Evolutionary conservation across 1,140 invertebrate genomes (phyloP), one percentile per base, ranked within the genome.

Genomic region (Artemia franciscana): DNA sequence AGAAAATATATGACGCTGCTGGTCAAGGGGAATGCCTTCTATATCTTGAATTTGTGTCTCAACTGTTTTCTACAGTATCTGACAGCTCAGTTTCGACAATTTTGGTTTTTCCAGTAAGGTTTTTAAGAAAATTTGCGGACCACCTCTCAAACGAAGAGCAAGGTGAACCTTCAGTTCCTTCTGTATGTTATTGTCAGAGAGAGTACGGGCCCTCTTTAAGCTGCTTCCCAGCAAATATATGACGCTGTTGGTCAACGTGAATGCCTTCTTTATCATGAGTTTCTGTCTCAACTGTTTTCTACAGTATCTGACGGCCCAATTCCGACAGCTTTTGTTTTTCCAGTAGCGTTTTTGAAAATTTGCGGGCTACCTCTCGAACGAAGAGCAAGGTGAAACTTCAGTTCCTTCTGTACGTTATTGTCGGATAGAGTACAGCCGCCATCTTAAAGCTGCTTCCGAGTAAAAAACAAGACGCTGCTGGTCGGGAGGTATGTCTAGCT

Each of bases 61-160:
- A 2, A 93, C 88, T n/a, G 84, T 92, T 90, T 76, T 92, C 87
- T 71, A 93, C 92, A 24, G 88, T 91, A 73, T 93, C 88, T 56
- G 84, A 88, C 2, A 84, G 78, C 66, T 88, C 85, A 2, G 87
- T 84, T 70, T 87, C 85, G 0, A 87, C 71, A 0, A 84, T 88
- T 63, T 88, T n/a, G n/a, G n/a, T n/a, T n/a, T n/a, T n/a, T n/a
- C n/a, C n/a, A n/a, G n/a, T n/a, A n/a, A n/a, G n/a, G n/a, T n/a
- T n/a, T n/a, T n/a, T n/a, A n/a, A n/a, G n/a, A n/a, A n/a, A n/a
- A n/a, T n/a, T n/a, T n/a, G n/a, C n/a, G n/a, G n/a, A n/a, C n/a
- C n/a, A n/a, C n/a, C n/a, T n/a, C n/a, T n/a, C n/a, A n/a, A n/a
- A n/a, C n/a, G n/a, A n/a, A n/a, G n/a, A n/a, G n/a, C n/a, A n/a